Evolutionary conservation across 2,888 invertebrate genomes (phyloP).

Genomic region (Unio pictorum): DNA sequence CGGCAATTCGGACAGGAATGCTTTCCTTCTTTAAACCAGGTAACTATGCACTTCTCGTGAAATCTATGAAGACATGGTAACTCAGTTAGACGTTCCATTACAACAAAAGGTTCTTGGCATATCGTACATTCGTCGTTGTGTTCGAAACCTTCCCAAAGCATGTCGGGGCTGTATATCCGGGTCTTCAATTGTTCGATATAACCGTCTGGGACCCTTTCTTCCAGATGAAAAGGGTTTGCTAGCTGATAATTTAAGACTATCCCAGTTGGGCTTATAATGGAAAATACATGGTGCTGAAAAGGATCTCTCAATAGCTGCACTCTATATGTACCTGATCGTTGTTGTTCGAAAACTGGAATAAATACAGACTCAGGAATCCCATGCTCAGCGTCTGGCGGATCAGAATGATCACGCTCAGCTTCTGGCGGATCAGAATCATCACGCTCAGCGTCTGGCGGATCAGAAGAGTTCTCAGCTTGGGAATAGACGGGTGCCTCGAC

Average conservation of each 20-base stretch:
- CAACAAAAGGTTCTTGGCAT: constrained; percentile 73
- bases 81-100: constrained; percentile 71
- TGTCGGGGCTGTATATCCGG: constrained; percentile 2
- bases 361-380: no score
- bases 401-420: no score
- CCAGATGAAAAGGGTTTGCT: no score
- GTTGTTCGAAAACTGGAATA: background rate
- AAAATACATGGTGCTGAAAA: background rate
- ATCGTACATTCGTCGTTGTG: constrained; percentile 73
- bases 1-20: constrained; percentile 75
- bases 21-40: constrained; percentile 74
- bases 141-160: constrained; percentile 66
- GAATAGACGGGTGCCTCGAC: background rate
- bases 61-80: constrained; percentile 75
- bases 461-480: background rate
- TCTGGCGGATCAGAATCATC: no score
- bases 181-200: constrained; percentile 7
- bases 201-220: no score
- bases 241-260: no score
- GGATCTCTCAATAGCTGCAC: background rate
- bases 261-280: constrained; percentile 13
- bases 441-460: no score
- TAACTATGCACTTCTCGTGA: constrained; percentile 73
- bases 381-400: no score
- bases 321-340: background rate